phyloP scores from a whole-genome alignment of 2,888 invertebrate species.

The Copidosoma aretas region DNA sequence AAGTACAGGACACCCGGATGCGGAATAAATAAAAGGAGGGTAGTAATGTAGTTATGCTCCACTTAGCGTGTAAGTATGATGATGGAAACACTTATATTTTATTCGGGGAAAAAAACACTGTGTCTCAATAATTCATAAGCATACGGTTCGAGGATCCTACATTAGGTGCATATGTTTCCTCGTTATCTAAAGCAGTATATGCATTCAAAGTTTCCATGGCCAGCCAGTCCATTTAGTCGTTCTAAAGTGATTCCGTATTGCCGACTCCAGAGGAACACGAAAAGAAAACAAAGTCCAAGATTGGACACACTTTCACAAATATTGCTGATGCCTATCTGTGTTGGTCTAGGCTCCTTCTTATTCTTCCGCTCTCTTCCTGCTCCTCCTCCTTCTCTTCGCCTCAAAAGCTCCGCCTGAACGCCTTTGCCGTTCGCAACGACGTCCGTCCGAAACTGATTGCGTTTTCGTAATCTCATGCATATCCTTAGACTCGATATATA shows the following conservation, averaged over 20 bases:
- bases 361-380: neutral
- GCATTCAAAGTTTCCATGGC: too few species aligned
- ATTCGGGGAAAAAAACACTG: too few species aligned
- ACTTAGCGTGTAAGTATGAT: slow-evolving; percentile 5
- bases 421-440: slow-evolving; percentile 1
- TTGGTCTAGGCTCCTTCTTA: neutral
- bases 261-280: neutral
- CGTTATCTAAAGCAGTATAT: too few species aligned
- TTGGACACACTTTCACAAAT: slow-evolving; percentile 17
- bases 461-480: slow-evolving; percentile 27
- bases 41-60: neutral
- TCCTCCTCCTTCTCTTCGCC: neutral
- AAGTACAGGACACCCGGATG: neutral
- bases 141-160: too few species aligned
- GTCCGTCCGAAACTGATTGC: slow-evolving; percentile 22
- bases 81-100: neutral
- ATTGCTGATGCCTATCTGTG: slow-evolving; percentile 31
- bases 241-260: neutral
- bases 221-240: neutral
- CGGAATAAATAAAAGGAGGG: slow-evolving; percentile 13
- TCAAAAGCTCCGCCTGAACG: neutral
- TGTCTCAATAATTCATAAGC: too few species aligned
- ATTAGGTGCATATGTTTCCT: too few species aligned
- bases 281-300: slow-evolving; percentile 7
- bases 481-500: neutral